Base-by-base conservation (phyloP, 2,113 vertebrate genomes). In the Mungos mungo region DNA sequence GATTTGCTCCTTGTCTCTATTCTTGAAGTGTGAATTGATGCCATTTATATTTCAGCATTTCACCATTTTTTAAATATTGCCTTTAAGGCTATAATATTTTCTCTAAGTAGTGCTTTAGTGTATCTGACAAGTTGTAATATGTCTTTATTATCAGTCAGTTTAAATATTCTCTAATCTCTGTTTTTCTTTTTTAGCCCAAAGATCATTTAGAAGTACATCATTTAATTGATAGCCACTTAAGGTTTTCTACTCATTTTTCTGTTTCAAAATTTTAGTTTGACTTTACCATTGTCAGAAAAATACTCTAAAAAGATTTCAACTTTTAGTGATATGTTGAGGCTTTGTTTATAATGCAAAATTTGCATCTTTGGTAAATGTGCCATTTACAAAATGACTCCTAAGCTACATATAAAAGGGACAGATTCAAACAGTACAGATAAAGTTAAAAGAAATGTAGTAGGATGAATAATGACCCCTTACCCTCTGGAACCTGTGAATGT, bases 221-320 rank as follows among this genome's bases (percentile, higher is more conserved):
- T 18, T 94, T 76, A 29, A 41, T 68, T 54, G 29, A 54, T 52
- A 60, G 7, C 60, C 76, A 41, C 27, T 79, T 82, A 16, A 4
- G 60, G 54, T 63, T 90, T 86, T 79, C 47, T 35, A 35, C 12
- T 79, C 88, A 81, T 19, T 2, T 60, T 63, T 84, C 66, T 83
- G 12, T 65, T 72, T 90, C 2, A 76, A 41, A 96, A 29, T 69
- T n/a, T 89, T 65, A 54, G 4, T 68, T 89, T 77, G 84, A 65
- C 94, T 38, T 54, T 25, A 35, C 72, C 87, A 76, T 27, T 84
- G n/a, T 81, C 63, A 88, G 21, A 45, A 95, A 93, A 94, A 71
- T 97, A 31, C 25, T 45, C n/a, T 89, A 52, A 92, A 87, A 65
- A 1, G 5, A 82, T 74, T 76, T 76, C 25, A 50, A 71, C 5